Percentiles rank a stretch among this genome's conserved stretches.
Conservation (phyloP, 2,888 invertebrate species). For the Laothoe populi region DNA sequence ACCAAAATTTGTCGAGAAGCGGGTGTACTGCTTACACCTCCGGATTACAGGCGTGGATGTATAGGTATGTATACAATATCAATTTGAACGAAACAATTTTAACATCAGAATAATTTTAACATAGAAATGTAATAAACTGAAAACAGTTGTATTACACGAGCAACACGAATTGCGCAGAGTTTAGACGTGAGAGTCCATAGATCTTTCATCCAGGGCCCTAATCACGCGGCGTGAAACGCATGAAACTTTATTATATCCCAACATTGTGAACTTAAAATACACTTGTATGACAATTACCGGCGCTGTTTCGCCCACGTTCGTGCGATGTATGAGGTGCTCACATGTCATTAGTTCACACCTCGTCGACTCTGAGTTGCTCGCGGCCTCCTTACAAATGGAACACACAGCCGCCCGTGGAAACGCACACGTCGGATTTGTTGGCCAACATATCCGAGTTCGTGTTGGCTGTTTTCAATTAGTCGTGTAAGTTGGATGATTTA, state of each 20-base stretch:
- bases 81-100: not conserved
- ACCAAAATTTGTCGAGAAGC: too few species aligned
- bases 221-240: constrained; percentile 60
- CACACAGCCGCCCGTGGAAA: constrained; percentile 36
- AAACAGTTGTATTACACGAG: constrained; percentile 51
- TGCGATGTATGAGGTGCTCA: constrained; percentile 67
- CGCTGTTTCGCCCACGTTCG: constrained; percentile 59
- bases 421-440: constrained; percentile 5
- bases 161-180: constrained; percentile 45
- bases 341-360: constrained; percentile 75
- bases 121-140: constrained; percentile 42
- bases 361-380: constrained; percentile 48
- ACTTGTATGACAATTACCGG: constrained; percentile 78
- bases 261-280: constrained; percentile 76
- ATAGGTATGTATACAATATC: not conserved
- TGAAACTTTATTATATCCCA: constrained; percentile 68
- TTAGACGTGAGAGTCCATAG: constrained; percentile 51
- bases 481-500: too few species aligned
- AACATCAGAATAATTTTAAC: not conserved
- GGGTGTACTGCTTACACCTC: too few species aligned
- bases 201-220: constrained; percentile 70
- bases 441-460: constrained; percentile 2
- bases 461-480: not conserved
- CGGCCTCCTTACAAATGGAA: constrained; percentile 38
- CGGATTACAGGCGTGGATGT: too few species aligned